Conservation (phyloP, 2,113 vertebrate genomes). For the Poeciliopsis occidentalis region DNA sequence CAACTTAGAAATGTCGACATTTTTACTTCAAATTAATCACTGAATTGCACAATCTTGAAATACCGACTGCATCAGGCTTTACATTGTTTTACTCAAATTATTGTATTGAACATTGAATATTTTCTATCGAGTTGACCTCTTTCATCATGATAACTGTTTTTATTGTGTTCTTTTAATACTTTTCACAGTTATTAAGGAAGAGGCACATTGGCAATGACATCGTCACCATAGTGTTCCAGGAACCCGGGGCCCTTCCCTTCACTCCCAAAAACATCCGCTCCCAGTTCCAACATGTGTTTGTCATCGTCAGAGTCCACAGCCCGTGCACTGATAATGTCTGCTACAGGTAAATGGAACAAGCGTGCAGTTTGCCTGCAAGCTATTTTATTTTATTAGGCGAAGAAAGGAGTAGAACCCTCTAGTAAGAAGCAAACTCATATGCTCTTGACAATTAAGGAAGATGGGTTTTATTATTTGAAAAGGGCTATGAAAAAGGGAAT, state of each 20-base stretch:
- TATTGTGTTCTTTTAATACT: slow-evolving; percentile 9
- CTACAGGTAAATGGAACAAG: slow-evolving; percentile 87
- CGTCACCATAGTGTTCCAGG: slow-evolving; percentile 98
- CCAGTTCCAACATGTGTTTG: slow-evolving; percentile 98
- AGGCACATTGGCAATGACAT: slow-evolving; percentile 99
- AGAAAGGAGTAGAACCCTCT: slow-evolving; percentile 22
- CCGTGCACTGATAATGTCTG: slow-evolving; percentile 97
- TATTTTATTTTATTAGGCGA: background rate
- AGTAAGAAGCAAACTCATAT: slow-evolving; percentile 26
- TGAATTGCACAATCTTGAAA: background rate
- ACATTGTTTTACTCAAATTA: background rate
- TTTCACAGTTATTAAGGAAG: slow-evolving; percentile 90
- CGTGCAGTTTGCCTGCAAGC: background rate
- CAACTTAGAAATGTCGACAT: background rate
- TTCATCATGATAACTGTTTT: background rate
- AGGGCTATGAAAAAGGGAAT: slow-evolving; percentile 56
- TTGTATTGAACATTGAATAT: background rate
- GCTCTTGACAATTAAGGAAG: slow-evolving; percentile 34
- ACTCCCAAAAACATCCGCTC: slow-evolving; percentile 97
- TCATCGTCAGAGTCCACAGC: slow-evolving; percentile 95
- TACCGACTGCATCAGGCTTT: background rate
- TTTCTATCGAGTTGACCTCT: background rate
- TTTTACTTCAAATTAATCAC: background rate
- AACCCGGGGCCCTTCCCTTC: slow-evolving; percentile 95
- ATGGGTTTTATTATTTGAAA: slow-evolving; percentile 48